phyloP scores from a whole-genome alignment of 2,888 invertebrate species.

The Trichopria drosophilae region DNA sequence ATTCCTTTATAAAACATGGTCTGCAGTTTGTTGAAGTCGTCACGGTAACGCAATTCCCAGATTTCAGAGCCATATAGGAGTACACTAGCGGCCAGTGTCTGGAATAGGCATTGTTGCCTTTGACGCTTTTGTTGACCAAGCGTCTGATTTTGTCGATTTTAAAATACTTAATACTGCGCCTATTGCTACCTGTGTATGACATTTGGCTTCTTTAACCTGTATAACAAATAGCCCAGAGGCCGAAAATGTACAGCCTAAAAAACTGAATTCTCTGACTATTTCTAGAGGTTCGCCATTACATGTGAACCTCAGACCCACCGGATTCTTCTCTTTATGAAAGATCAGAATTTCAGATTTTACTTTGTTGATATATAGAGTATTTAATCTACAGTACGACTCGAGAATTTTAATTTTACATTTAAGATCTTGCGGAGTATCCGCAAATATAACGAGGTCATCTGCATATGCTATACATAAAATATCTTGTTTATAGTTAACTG shows the following conservation, averaged over 20 bases:
- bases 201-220: neutral
- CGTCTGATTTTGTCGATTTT: neutral
- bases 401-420: slow-evolving; percentile 20
- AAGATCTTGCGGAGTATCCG: slow-evolving; percentile 8
- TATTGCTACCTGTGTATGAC: neutral
- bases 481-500: too few relatives aligned
- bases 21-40: neutral
- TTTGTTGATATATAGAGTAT: slow-evolving; percentile 15
- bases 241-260: neutral
- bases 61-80: neutral
- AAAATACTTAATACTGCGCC: neutral
- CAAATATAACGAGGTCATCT: slow-evolving; percentile 26
- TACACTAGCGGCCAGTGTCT: neutral
- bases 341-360: slow-evolving; percentile 20
- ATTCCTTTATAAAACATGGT: neutral
- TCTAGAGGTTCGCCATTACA: too few relatives aligned
- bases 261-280: neutral
- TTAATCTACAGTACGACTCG: slow-evolving; percentile 14
- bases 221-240: neutral
- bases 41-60: neutral
- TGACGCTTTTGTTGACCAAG: neutral
- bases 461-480: too few relatives aligned
- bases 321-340: slow-evolving; percentile 21
- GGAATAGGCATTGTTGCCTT: neutral
- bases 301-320: too few relatives aligned